Percentiles rank a stretch among this genome's conserved stretches.
These are phyloP conservation scores for Odocoileus virginianus DNA, from an alignment of 2,113 vertebrate genomes.

Conservation along the genomic window DNA sequence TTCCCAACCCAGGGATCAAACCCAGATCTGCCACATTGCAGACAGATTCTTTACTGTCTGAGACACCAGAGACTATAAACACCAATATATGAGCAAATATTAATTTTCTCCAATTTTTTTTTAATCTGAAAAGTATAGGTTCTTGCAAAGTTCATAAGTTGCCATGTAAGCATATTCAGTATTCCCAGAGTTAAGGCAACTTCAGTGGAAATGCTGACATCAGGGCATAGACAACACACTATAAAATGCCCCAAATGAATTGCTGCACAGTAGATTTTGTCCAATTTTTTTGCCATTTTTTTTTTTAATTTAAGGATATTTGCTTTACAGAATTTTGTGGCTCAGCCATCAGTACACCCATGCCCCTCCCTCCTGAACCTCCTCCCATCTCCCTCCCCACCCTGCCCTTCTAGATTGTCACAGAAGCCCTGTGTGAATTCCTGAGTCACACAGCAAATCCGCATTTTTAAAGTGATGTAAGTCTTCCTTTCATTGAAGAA, in stretches of 20 bases:
- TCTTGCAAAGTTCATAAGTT: neutral
- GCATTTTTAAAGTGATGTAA: neutral
- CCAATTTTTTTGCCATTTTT: neutral
- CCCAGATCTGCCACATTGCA: neutral
- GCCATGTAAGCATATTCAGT: neutral
- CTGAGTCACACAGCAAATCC: neutral
- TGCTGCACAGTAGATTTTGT: neutral
- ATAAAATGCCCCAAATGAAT: neutral
- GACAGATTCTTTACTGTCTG: neutral
- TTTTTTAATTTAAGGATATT: neutral
- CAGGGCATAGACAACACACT: neutral
- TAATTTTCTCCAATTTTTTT: neutral
- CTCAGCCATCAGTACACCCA: neutral
- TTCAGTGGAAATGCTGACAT: neutral
- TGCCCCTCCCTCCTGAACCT: neutral
- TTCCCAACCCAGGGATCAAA: neutral
- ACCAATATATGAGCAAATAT: neutral
- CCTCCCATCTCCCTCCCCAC: neutral
- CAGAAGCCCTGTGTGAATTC: neutral
- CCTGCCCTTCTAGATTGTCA: neutral
- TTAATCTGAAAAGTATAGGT: neutral
- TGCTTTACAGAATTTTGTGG: neutral
- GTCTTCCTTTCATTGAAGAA: neutral
- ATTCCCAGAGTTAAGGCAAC: neutral
- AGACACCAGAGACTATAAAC: neutral